These are phyloP conservation scores for Periplaneta americana DNA, from an alignment of 1,140 invertebrate genomes.

Conservation along the genomic window DNA sequence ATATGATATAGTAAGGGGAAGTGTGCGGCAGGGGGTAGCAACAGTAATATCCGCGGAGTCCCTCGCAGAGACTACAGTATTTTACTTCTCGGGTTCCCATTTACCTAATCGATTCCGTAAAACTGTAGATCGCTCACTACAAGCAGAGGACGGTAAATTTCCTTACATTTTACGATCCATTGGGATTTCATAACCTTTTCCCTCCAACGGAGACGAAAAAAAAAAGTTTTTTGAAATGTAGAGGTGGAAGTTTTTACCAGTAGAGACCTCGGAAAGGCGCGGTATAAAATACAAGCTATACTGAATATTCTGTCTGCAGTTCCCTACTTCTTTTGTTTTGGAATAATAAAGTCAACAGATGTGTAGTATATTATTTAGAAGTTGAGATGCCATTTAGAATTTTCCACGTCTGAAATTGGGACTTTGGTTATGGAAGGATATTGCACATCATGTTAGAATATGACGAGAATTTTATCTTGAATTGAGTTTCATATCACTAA, in stretches of 20 bases:
- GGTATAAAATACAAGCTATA: background rate
- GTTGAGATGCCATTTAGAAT: background rate
- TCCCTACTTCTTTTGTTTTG: background rate
- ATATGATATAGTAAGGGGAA: background rate
- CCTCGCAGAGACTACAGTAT: background rate
- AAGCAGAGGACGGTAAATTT: conserved; percentile 8
- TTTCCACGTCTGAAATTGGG: background rate
- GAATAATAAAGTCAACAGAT: conserved; percentile 4
- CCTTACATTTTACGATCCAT: conserved; percentile 15
- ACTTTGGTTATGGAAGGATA: background rate
- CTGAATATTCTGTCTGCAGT: background rate
- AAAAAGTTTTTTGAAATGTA: conserved; percentile 11
- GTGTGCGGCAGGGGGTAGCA: background rate
- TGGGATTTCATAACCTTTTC: conserved; percentile 16
- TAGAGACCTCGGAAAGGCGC: background rate
- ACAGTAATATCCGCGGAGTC: background rate
- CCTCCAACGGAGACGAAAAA: background rate
- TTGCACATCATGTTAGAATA: background rate
- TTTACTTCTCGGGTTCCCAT: background rate
- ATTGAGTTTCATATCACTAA: too few relatives aligned
- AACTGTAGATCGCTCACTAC: background rate
- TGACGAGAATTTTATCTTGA: background rate
- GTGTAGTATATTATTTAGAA: conserved; percentile 1
- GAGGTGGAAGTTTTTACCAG: background rate
- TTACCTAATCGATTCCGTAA: conserved; percentile 13